Conservation (phyloP, 2,888 invertebrate species). For the Lepidocyrtinus sp. region DNA sequence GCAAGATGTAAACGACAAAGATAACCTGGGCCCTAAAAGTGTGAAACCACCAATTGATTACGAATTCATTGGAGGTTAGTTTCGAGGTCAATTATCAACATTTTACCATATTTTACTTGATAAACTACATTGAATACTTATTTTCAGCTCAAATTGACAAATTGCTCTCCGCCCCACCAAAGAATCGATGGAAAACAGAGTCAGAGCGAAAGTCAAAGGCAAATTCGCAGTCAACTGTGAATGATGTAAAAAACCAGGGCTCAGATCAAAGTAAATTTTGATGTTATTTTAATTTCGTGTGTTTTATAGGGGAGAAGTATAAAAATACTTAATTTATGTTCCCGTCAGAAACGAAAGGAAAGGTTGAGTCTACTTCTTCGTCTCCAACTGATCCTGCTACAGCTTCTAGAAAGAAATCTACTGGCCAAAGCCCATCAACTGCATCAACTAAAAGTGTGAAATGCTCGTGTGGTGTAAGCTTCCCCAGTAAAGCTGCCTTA, state of each 20-base stretch:
- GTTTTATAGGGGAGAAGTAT: not conserved
- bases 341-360: not conserved
- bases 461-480: not conserved
- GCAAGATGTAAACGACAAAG: not conserved
- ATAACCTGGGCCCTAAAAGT: not conserved
- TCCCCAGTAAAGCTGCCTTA: not conserved
- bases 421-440: not conserved
- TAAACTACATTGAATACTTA: no score
- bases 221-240: slow-evolving; percentile 36
- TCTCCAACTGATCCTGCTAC: not conserved
- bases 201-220: slow-evolving; percentile 26
- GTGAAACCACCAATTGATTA: slow-evolving; percentile 27
- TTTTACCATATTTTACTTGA: not conserved
- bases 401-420: not conserved
- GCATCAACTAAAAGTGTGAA: not conserved
- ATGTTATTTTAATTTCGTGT: not conserved
- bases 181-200: slow-evolving; percentile 17
- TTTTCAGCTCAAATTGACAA: slow-evolving; percentile 50
- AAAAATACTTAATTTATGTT: no score
- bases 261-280: slow-evolving; percentile 20
- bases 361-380: not conserved
- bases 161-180: slow-evolving; percentile 20
- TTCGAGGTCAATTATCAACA: no score
- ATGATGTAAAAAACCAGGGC: slow-evolving; percentile 36
- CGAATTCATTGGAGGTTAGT: slow-evolving; percentile 6